Evolutionary conservation across 2,113 vertebrate species (phyloP).

Genomic region (Aphelocoma coerulescens): DNA sequence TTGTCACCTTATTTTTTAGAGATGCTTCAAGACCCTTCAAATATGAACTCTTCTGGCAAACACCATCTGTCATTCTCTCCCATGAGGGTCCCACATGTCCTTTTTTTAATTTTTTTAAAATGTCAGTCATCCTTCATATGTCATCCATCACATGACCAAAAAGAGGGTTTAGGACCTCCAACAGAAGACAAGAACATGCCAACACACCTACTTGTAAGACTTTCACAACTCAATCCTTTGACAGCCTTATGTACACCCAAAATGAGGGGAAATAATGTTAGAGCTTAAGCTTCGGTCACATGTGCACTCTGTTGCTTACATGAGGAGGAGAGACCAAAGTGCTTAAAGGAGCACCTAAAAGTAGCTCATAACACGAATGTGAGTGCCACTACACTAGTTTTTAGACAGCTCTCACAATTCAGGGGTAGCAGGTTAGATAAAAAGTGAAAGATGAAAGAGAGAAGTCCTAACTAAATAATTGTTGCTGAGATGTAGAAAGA

Average conservation of each 20-base stretch:
- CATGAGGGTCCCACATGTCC: not conserved
- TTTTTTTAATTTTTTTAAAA: not conserved
- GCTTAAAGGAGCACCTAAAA: not conserved
- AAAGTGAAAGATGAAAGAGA: not conserved
- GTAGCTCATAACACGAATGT: not conserved
- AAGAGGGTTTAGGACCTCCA: not conserved
- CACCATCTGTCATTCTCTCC: not conserved
- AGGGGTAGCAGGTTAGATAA: not conserved
- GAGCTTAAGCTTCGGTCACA: not conserved
- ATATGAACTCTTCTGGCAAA: not conserved
- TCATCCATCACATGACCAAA: not conserved
- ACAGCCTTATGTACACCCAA: not conserved
- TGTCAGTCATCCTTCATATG: not conserved
- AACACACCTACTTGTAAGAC: not conserved
- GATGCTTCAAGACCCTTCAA: not conserved
- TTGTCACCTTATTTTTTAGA: not conserved
- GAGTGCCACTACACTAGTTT: not conserved
- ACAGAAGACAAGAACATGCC: not conserved
- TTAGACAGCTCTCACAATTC: not conserved
- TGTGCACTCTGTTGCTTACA: not conserved
- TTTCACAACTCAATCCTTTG: not conserved
- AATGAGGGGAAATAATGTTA: not conserved
- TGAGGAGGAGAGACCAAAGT: not conserved
- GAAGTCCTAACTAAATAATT: not conserved
- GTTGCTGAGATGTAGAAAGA: not conserved